Evolutionary conservation across 2,888 invertebrate species (phyloP), one percentile per base, ranked within the genome.

Genomic region (Dryobota labecula): DNA sequence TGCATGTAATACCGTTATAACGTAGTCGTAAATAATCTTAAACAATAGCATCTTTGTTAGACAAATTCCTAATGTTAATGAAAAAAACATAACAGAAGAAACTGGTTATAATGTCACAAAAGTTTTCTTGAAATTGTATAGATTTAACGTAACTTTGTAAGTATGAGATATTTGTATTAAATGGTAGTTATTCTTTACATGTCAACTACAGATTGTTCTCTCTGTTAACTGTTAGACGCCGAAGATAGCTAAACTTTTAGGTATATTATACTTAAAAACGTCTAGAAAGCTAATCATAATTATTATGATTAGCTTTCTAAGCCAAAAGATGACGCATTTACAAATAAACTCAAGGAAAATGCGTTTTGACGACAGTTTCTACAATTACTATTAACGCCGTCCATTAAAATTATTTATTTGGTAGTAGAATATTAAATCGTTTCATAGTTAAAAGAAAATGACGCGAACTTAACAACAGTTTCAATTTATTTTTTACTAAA

Each of bases 1-100:
- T 11, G 49, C 8, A 72, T 68, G 69, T 80, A 81, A 80, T 70
- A 70, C 67, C 71, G 56, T 8, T 76, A 13, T 63, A 43, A 71
- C 54, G 69, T 38, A 69, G 53, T 69, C 41, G 53, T 54, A 70
- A 66, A 76, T 49, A 60, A 67, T 30, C 38, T 67, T 71, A 67
- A 66, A 67, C 54, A 81, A 73, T 67, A 82, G 53, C 51, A 69
- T 68, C 67, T 80, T 66, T 79, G 61, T 65, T 65, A n/a, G 47
- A 62, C 49, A 84, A 49, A 73, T 78, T 74, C 58, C 45, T 69
- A 77, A 80, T 57, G 69, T 70, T 67, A 65, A 65, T 70, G 30
- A n/a, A 30, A 45, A 58, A 27, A 33, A 65, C 15, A 70, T 72
- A 82, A 84, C 64, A 73, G n/a, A 69, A 67, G 58, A 82, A 82